Conservation (phyloP, 2,797 vertebrate species). For the Halcyon leucocephala region DNA sequence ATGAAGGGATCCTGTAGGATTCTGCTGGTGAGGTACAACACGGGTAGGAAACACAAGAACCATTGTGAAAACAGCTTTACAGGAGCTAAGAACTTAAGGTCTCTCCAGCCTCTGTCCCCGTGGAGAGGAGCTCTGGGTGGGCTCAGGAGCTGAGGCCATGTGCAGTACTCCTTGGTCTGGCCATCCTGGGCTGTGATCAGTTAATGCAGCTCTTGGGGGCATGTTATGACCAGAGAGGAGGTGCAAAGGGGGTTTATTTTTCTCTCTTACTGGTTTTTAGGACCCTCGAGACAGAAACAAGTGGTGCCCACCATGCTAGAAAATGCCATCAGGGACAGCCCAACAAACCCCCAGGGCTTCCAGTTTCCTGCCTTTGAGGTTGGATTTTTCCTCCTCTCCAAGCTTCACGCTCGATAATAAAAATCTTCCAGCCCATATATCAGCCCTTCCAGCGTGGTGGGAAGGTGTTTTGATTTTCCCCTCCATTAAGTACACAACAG, state of each 20-base stretch:
- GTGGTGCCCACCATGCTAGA: not conserved
- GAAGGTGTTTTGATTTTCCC: not conserved
- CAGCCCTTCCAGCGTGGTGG: not conserved
- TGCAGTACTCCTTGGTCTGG: rapidly evolving
- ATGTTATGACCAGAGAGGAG: not conserved
- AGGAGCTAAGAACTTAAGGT: not conserved
- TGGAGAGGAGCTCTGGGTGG: not conserved
- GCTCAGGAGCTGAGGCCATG: not conserved
- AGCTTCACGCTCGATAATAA: not conserved
- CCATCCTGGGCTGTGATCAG: not conserved
- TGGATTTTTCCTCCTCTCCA: not conserved
- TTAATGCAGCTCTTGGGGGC: not conserved
- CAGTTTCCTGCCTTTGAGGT: not conserved
- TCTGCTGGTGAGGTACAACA: not conserved
- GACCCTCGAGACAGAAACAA: not conserved
- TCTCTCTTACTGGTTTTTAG: not conserved
- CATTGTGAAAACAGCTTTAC: not conserved
- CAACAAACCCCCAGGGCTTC: rapidly evolving
- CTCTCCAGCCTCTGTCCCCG: not conserved
- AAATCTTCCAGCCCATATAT: not conserved
- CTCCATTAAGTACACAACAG: not conserved
- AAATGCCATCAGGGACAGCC: not conserved
- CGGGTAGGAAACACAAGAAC: not conserved
- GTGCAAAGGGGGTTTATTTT: not conserved
- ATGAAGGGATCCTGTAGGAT: not conserved